A percentile compares a stretch with the other conserved stretches of the same genome.
phyloP scores from a whole-genome alignment of 2,113 vertebrate species.

The Bos javanicus region DNA sequence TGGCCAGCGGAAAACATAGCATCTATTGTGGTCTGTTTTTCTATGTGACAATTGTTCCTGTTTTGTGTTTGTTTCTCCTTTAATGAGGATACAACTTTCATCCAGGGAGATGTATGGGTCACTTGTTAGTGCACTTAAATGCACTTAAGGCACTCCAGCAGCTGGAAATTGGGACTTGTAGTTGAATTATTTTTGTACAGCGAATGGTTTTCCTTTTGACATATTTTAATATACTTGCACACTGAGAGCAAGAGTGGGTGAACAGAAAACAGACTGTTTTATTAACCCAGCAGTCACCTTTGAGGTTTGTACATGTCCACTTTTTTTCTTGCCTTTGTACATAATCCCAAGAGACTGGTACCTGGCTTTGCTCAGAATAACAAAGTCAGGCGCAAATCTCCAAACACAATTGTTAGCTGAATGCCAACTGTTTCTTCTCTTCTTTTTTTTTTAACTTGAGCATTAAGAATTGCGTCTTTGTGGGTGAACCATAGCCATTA shows the following conservation, averaged over 20 bases:
- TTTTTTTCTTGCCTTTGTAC: slow-evolving; percentile 87
- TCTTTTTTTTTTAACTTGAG: slow-evolving; percentile 51
- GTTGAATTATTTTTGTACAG: slow-evolving; percentile 85
- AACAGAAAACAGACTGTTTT: slow-evolving; percentile 88
- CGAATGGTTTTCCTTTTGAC: slow-evolving; percentile 87
- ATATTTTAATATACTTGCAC: slow-evolving; percentile 89
- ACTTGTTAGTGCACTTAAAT: slow-evolving; percentile 81
- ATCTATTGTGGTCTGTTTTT: slow-evolving; percentile 69
- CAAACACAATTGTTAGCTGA: slow-evolving; percentile 88
- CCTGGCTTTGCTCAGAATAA: slow-evolving; percentile 88
- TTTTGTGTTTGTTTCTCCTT: slow-evolving; percentile 88
- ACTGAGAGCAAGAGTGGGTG: slow-evolving; percentile 87
- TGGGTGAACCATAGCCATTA: slow-evolving; percentile 65
- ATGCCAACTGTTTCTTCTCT: slow-evolving; percentile 87
- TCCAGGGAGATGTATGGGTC: slow-evolving; percentile 81
- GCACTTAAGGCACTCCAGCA: slow-evolving; percentile 77
- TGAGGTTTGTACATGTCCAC: slow-evolving; percentile 84
- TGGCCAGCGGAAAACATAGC: slow-evolving; percentile 51
- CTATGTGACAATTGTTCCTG: slow-evolving; percentile 79
- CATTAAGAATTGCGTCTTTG: slow-evolving; percentile 76
- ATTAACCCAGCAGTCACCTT: slow-evolving; percentile 90
- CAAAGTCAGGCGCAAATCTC: slow-evolving; percentile 87
- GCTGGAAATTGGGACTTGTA: slow-evolving; percentile 85
- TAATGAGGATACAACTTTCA: slow-evolving; percentile 89
- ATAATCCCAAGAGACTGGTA: slow-evolving; percentile 87